Percentiles rank a stretch among this genome's conserved stretches.
Conservation (phyloP, 1,140 invertebrate genomes). For the Colletes latitarsis region DNA sequence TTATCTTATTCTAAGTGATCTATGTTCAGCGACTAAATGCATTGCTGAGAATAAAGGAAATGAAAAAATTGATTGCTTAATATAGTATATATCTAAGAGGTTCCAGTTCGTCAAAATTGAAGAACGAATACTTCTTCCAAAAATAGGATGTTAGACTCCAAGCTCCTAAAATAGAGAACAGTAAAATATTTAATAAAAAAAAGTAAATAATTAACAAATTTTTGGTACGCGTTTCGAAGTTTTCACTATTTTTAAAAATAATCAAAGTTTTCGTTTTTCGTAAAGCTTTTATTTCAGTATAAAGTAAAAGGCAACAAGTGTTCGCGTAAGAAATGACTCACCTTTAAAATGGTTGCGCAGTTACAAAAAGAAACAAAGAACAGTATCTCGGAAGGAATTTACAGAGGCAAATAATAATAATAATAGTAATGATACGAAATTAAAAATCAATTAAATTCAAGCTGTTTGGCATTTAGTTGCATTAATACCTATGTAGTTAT, state of each 20-base stretch:
- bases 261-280: not conserved
- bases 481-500: too few relatives aligned
- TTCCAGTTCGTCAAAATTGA: not conserved
- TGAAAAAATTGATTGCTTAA: conserved; percentile 7
- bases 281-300: not conserved
- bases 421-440: not conserved
- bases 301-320: conserved; percentile 18
- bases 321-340: conserved; percentile 31
- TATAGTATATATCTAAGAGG: not conserved
- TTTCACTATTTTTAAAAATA: not conserved
- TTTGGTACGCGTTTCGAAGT: too few relatives aligned
- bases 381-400: not conserved
- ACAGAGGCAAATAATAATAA: not conserved
- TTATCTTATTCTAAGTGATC: conserved; percentile 41
- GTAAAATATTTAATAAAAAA: conserved; percentile 10
- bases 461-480: too few relatives aligned
- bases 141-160: not conserved
- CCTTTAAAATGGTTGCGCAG: conserved; percentile 31
- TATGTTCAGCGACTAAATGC: conserved; percentile 61
- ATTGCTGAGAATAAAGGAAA: conserved; percentile 41
- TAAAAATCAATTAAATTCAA: not conserved
- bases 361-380: conserved; percentile 17
- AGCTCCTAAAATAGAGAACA: conserved; percentile 54
- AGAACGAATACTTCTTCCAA: not conserved
- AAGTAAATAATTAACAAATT: not conserved